These are phyloP conservation scores for Lasioglossum malachurum DNA, from an alignment of 2,888 invertebrate genomes.

Conservation along the genomic window DNA sequence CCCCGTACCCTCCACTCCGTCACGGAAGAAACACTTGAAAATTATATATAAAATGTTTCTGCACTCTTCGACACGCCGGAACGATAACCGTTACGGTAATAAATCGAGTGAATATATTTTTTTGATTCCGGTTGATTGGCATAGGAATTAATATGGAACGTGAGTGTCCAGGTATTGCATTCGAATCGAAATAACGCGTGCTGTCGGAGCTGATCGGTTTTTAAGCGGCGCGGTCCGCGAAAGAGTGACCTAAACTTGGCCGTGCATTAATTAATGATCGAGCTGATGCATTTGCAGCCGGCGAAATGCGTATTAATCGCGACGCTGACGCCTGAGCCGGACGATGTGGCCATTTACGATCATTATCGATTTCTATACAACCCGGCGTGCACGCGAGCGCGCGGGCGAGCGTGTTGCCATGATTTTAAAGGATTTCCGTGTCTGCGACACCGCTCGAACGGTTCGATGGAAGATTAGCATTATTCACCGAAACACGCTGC, in stretches of 20 bases:
- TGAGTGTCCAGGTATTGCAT: background rate
- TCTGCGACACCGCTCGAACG: constrained; percentile 34
- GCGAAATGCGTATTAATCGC: constrained; percentile 57
- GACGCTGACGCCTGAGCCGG: constrained; percentile 53
- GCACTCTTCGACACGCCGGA: background rate
- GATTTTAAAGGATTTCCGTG: constrained; percentile 64
- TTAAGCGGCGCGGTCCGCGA: constrained; percentile 20
- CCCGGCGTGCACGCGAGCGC: background rate
- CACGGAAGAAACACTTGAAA: background rate
- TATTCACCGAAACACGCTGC: constrained; percentile 60
- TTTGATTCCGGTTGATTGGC: background rate
- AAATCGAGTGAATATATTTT: background rate
- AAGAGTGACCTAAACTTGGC: constrained; percentile 36
- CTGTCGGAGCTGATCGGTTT: constrained; percentile 21
- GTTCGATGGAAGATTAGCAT: constrained; percentile 61
- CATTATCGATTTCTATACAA: constrained; percentile 45
- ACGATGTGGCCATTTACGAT: constrained; percentile 45
- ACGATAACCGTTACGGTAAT: background rate
- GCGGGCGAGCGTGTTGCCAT: background rate
- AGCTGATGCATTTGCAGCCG: constrained; percentile 42
- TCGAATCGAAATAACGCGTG: constrained; percentile 2
- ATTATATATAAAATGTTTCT: no score
- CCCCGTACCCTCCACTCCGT: background rate
- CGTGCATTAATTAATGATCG: constrained; percentile 50
- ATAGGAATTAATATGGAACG: background rate